Conservation (phyloP, 1,140 invertebrate genomes). For the Marisa cornuarietis region DNA sequence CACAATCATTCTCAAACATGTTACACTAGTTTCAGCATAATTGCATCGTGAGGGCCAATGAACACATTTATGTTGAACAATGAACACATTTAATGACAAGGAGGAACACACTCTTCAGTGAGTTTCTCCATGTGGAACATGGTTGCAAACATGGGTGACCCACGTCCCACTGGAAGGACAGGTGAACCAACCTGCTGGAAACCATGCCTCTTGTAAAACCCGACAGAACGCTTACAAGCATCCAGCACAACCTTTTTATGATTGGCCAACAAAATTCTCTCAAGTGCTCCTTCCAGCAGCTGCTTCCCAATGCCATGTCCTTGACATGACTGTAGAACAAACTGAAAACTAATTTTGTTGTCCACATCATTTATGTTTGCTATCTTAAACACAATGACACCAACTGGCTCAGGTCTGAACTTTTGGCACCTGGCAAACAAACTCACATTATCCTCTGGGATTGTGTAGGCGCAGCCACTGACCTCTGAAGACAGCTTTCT, state of each 20-base stretch:
- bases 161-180: background rate
- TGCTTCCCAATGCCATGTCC: background rate
- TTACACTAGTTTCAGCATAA: background rate
- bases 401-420: background rate
- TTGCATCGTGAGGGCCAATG: background rate
- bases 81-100: background rate
- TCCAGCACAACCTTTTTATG: background rate
- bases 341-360: background rate
- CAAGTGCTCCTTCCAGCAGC: background rate
- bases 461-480: background rate
- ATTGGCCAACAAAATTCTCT: background rate
- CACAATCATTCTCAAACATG: background rate
- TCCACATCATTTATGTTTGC: background rate
- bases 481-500: background rate
- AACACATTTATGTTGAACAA: background rate
- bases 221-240: background rate
- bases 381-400: background rate
- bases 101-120: background rate
- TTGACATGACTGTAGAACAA: background rate
- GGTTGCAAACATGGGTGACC: background rate
- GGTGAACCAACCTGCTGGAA: background rate
- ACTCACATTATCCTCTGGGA: background rate
- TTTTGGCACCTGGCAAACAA: background rate
- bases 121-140: background rate
- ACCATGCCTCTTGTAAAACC: background rate